Evolutionary conservation across 2,113 vertebrate genomes (phyloP), one percentile per base, ranked within the genome.

Genomic region (Nerophis ophidion): DNA sequence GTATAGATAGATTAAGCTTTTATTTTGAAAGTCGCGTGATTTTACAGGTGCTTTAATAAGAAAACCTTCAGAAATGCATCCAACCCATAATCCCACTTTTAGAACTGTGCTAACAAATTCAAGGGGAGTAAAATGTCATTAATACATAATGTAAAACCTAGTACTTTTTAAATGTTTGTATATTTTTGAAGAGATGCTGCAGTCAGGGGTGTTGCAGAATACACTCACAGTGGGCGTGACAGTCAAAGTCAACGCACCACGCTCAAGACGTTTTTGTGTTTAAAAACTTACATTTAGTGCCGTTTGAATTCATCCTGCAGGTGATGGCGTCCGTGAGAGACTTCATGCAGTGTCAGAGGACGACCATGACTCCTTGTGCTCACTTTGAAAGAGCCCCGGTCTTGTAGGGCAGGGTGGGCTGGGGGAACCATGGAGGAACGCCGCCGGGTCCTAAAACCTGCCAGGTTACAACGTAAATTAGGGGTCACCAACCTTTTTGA

Each of bases 381-480:
- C 40, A 26, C 47, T 8, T 36, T 36, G 48, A 5, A 69, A 16
- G 69, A 51, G 26, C 52, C n/a, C 1, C 62, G 16, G 56, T 48
- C 47, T 6, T 48, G 40, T 12, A 44, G 48, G 19, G 44, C 62
- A 57, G 48, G 5, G n/a, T 11, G 58, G 60, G 12, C 2, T 5
- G 57, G 26, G 26, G 26, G 26, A 26, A 26, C 26, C 26, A 26
- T 3, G 26, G 63, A 71, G 45, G 47, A 13, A 13, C 40, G 38
- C 71, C 14, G 62, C 87, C 69, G 88, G 89, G 89, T 91, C 89
- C 86, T 88, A 91, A 48, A 19, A 76, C 2, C 74, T 1, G 60
- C 17, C 0, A 0, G 0, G 4, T 44, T 44, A 3, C 40, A 12
- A 44, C 5, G 40, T 44, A 1, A 42, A 40, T 7, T n/a, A n/a